These are phyloP conservation scores for Julus scanicus DNA, from an alignment of 2,888 invertebrate species.

Conservation along the genomic window DNA sequence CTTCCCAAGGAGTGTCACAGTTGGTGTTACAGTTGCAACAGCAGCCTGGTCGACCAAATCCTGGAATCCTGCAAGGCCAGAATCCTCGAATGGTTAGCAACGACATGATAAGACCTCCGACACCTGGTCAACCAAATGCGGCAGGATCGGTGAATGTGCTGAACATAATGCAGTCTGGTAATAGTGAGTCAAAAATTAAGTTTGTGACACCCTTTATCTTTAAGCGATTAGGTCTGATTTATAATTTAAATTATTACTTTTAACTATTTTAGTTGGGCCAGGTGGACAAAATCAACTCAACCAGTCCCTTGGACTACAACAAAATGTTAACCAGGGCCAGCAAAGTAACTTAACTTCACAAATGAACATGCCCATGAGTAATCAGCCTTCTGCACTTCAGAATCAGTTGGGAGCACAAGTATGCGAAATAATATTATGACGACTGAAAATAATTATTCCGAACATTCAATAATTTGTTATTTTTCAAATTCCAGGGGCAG, in stretches of 20 bases:
- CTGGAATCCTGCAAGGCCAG: slow-evolving; percentile 48
- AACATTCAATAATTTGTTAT: background rate
- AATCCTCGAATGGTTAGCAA: background rate
- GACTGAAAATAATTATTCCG: no score
- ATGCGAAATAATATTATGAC: background rate
- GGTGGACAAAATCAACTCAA: slow-evolving; percentile 47
- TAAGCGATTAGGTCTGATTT: background rate
- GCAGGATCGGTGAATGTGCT: slow-evolving; percentile 36
- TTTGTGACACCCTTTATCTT: background rate
- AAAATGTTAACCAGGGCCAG: background rate
- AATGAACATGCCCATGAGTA: slow-evolving; percentile 50
- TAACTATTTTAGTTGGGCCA: slow-evolving; percentile 26
- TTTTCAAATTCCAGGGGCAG: slow-evolving; percentile 30
- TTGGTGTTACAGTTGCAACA: slow-evolving; percentile 43
- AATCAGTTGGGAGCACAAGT: slow-evolving; percentile 54
- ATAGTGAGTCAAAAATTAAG: background rate
- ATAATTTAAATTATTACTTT: background rate
- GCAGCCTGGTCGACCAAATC: slow-evolving; percentile 8
- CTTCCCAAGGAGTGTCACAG: slow-evolving; percentile 17
- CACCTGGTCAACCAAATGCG: slow-evolving; percentile 10
- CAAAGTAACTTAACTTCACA: background rate
- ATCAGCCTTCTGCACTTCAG: slow-evolving; percentile 37
- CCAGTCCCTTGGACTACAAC: slow-evolving; percentile 38
- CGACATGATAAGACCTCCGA: slow-evolving; percentile 46
- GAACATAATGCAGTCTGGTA: slow-evolving; percentile 47